Percentiles rank a stretch among this genome's conserved stretches.
Evolutionary conservation across 2,888 invertebrate genomes (phyloP).

Genomic region (Tachina fera): DNA sequence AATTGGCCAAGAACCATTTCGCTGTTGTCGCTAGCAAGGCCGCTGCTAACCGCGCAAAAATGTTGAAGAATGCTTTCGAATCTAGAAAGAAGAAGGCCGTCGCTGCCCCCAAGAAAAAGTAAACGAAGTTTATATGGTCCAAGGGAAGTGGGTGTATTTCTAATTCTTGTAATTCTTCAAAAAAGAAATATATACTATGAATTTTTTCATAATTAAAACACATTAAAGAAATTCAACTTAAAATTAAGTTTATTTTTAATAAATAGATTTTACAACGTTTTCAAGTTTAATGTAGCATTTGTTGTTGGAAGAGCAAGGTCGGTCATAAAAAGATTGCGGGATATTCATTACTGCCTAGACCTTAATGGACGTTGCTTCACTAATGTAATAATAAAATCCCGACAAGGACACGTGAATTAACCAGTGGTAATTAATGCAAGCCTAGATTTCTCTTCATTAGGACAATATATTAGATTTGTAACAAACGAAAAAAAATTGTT

Average conservation of each 20-base stretch:
- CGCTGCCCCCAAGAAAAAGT: slow-evolving; percentile 76
- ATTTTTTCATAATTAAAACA: slow-evolving; percentile 79
- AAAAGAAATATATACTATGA: slow-evolving; percentile 74
- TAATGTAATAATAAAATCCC: too few species aligned
- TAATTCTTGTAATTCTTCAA: slow-evolving; percentile 55
- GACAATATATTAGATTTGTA: too few species aligned
- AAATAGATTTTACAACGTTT: slow-evolving; percentile 46
- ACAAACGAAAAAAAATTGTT: too few species aligned
- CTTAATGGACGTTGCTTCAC: too few species aligned
- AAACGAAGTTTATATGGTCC: slow-evolving; percentile 44
- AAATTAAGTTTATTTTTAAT: slow-evolving; percentile 73
- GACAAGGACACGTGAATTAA: too few species aligned
- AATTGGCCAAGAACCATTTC: slow-evolving; percentile 82
- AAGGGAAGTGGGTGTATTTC: slow-evolving; percentile 50
- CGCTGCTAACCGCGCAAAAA: slow-evolving; percentile 79
- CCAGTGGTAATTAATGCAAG: too few species aligned
- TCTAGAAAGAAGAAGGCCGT: slow-evolving; percentile 81
- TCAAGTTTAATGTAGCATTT: slow-evolving; percentile 27
- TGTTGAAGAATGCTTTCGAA: slow-evolving; percentile 78
- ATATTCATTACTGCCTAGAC: too few species aligned
- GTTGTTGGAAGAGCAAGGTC: not conserved
- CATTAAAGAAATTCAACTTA: slow-evolving; percentile 73
- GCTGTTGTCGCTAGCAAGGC: slow-evolving; percentile 81
- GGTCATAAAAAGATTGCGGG: too few species aligned
- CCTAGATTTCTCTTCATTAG: too few species aligned